phyloP scores from a whole-genome alignment of 2,113 vertebrate species.

The Trachemys scripta region DNA sequence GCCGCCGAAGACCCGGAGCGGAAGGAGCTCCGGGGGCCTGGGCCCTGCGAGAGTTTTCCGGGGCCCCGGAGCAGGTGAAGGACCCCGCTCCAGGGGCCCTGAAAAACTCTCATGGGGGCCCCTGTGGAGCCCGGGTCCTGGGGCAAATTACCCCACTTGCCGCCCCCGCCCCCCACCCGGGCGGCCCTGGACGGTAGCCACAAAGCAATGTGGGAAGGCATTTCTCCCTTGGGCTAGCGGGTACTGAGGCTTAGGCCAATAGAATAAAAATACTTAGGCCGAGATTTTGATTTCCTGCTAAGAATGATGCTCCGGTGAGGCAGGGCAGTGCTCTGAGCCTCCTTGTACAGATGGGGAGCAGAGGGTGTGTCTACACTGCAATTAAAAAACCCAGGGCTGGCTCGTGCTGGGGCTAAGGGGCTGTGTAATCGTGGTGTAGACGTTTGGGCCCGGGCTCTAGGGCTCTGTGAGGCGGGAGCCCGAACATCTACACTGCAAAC shows the following conservation, averaged over 20 bases:
- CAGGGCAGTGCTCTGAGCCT: neutral
- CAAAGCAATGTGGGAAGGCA: neutral
- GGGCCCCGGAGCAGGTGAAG: too few relatives aligned
- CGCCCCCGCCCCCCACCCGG: too few relatives aligned
- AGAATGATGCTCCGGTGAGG: neutral
- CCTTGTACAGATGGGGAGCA: neutral
- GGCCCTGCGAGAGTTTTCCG: too few relatives aligned
- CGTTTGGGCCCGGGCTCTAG: neutral
- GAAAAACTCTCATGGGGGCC: too few relatives aligned
- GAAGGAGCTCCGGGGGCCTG: too few relatives aligned
- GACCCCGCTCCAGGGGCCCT: too few relatives aligned
- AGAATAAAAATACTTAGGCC: neutral
- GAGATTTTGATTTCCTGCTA: neutral
- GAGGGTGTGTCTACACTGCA: neutral
- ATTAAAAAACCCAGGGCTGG: neutral
- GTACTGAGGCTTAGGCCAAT: neutral
- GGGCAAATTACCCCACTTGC: too few relatives aligned
- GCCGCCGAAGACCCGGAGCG: too few relatives aligned
- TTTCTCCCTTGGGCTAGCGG: neutral
- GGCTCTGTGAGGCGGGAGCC: neutral
- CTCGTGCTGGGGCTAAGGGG: neutral
- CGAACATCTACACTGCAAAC: neutral
- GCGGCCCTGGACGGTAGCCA: neutral
- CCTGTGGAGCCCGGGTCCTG: too few relatives aligned
- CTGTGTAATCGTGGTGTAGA: neutral